These are phyloP conservation scores for Temnothorax curvispinosus DNA, from an alignment of 1,140 invertebrate genomes.

Conservation along the genomic window DNA sequence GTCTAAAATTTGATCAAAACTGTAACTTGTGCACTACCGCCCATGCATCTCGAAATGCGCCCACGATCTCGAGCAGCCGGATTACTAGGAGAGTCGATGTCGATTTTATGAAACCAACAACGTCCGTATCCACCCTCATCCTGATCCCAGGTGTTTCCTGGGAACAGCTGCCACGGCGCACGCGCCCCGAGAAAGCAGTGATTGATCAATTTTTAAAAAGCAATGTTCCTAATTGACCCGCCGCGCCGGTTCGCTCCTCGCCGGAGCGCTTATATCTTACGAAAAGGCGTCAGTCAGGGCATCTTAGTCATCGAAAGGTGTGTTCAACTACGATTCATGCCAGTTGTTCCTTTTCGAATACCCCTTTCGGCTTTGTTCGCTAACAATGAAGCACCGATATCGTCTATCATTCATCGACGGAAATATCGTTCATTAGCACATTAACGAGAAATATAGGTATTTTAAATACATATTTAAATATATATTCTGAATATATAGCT, in stretches of 20 bases:
- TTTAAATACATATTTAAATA: not conserved
- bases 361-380: slow-evolving; percentile 4
- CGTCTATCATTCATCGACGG: not conserved
- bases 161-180: slow-evolving; percentile 79
- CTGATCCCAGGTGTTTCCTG: slow-evolving; percentile 79
- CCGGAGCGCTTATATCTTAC: slow-evolving; percentile 68
- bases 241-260: slow-evolving; percentile 67
- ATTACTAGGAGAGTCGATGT: slow-evolving; percentile 48
- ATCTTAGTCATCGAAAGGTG: slow-evolving; percentile 84
- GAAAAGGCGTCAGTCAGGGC: slow-evolving; percentile 60
- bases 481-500: not conserved
- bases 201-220: slow-evolving; percentile 85
- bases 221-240: slow-evolving; percentile 83
- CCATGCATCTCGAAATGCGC: not conserved
- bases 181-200: slow-evolving; percentile 76
- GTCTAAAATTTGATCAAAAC: not conserved
- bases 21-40: not conserved
- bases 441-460: not conserved
- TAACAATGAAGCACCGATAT: slow-evolving; percentile 25
- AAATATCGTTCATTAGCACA: slow-evolving; percentile 20
- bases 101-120: slow-evolving; percentile 67
- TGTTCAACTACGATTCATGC: slow-evolving; percentile 72
- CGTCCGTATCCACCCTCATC: slow-evolving; percentile 69
- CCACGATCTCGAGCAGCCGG: slow-evolving; percentile 16
- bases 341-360: slow-evolving; percentile 50